Base-by-base conservation (phyloP, 53 echinoderm and acorn worm species). In the Pentamera pediparva region DNA sequence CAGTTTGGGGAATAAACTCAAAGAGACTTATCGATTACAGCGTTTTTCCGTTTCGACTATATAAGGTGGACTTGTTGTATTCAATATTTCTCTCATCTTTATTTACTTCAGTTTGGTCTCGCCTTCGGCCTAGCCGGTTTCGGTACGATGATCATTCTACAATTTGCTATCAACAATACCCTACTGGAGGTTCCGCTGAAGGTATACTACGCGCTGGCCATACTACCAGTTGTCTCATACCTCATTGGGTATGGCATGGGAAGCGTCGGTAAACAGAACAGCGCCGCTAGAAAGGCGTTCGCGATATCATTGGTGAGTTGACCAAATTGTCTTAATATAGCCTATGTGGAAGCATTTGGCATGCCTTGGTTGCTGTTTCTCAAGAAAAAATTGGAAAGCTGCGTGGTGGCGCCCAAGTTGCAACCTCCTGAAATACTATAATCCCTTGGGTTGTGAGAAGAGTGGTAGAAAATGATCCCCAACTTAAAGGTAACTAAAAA, bases 81-180 rank as follows among this genome's bases (percentile, higher is more conserved):
- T n/a, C n/a, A n/a, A n/a, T n/a, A n/a, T n/a, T n/a, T n/a, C n/a
- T n/a, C n/a, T n/a, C n/a, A n/a, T n/a, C n/a, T n/a, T n/a, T n/a
- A n/a, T n/a, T n/a, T n/a, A n/a, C n/a, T n/a, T n/a, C 39, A 86
- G 86, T 37, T 86, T 70, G 81, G 86, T 28, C 21, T 81, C 13
- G 57, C 81, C 5, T 55, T 38, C 17, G 86, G 86, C 39, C 59
- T 86, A 9, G 25, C 74, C n/a, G 81, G 59, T 9, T 86, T 60
- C 35, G 47, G 54, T 1, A 55, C 76, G 6, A 76, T 60, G 43
- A 56, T 75, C 54, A 18, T 86, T 18, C 15, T 86, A 0, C 78
- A 86, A 22, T 60, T 86, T 48, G 32, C 70, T 35, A 49, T 86
- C 59, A 54, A 86, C 39, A 81, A 81, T 34, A 60, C 76, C 6